Conservation (phyloP, 1,140 invertebrate species). For the Parapsyche elsis region DNA sequence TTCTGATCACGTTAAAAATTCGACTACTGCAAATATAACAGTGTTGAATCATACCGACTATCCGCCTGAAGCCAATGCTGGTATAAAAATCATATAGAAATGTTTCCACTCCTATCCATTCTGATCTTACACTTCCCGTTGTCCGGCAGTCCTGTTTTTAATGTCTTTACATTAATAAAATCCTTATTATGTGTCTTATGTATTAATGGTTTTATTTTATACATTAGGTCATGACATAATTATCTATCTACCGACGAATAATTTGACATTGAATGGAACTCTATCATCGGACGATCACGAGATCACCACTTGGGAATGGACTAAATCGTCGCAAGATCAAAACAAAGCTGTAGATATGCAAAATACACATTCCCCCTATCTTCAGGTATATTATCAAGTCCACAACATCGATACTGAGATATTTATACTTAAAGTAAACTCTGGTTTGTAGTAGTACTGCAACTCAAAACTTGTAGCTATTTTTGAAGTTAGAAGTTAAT, state of each 20-base stretch:
- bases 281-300: conserved; percentile 92
- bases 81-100: conserved; percentile 55
- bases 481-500: not conserved
- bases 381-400: too few species aligned
- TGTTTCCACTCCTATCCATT: not conserved
- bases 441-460: too few species aligned
- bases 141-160: too few species aligned
- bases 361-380: conserved; percentile 88
- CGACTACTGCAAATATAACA: conserved; percentile 87
- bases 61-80: conserved; percentile 93
- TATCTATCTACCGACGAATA: conserved; percentile 90
- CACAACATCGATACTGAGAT: too few species aligned
- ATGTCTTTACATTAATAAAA: not conserved
- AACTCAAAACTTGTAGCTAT: too few species aligned
- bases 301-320: conserved; percentile 95
- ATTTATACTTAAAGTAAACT: too few species aligned
- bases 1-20: conserved; percentile 88
- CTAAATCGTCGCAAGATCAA: conserved; percentile 85
- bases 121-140: not conserved
- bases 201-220: not conserved
- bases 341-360: conserved; percentile 94
- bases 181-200: not conserved
- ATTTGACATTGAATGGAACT: conserved; percentile 89
- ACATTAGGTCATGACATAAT: conserved; percentile 83
- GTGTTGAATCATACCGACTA: conserved; percentile 94